Conservation (phyloP, 2,113 vertebrate genomes). For the Protobothrops flavoviridis region DNA sequence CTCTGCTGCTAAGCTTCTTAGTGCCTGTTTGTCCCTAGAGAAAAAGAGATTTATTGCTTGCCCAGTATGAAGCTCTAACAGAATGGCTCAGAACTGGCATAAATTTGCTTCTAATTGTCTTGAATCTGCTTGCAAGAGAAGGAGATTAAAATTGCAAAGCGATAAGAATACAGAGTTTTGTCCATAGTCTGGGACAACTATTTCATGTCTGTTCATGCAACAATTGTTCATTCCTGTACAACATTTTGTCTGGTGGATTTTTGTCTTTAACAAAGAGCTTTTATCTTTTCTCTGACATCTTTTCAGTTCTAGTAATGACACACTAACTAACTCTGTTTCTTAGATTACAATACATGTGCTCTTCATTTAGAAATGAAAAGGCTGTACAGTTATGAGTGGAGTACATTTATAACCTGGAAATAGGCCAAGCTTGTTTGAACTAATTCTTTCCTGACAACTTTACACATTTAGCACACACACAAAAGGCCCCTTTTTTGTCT, state of each 20-base stretch:
- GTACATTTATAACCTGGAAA: conserved; percentile 32
- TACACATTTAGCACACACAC: conserved; percentile 16
- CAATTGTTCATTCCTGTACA: conserved; percentile 54
- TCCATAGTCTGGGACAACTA: neutral
- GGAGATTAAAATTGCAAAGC: neutral
- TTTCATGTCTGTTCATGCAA: conserved; percentile 44
- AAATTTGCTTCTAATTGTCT: neutral
- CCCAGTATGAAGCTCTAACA: neutral
- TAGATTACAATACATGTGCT: conserved; percentile 45
- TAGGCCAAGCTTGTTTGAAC: conserved; percentile 44
- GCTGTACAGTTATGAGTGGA: conserved; percentile 32
- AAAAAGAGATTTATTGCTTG: neutral
- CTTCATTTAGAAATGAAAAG: conserved; percentile 39
- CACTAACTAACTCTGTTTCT: conserved; percentile 36
- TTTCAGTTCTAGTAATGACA: conserved; percentile 37
- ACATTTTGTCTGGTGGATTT: conserved; percentile 44
- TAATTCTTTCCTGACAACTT: conserved; percentile 46
- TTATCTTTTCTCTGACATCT: conserved; percentile 39
- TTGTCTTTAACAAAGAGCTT: conserved; percentile 12
- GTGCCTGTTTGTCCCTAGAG: neutral
- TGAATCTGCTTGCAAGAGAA: neutral
- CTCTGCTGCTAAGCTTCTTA: neutral
- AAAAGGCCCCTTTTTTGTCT: conserved; percentile 34
- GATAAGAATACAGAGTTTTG: neutral
- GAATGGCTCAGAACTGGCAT: neutral